phyloP scores from a whole-genome alignment of 2,888 invertebrate genomes.

The Merodon equestris region DNA sequence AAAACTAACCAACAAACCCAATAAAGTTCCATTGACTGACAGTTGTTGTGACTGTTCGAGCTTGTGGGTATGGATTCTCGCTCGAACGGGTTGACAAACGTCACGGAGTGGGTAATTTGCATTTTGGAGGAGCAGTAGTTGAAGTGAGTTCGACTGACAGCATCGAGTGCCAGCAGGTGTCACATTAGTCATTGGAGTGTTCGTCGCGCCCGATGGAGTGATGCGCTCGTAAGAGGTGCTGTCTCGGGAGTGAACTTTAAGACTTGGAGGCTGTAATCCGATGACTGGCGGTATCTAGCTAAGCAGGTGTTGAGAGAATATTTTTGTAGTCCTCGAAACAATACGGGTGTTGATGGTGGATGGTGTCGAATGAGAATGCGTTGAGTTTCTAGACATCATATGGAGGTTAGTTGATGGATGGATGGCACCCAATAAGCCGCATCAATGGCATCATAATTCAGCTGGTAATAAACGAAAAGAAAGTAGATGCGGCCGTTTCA shows the following conservation, averaged over 20 bases:
- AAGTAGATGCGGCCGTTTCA: too few relatives aligned
- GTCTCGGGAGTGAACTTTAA: constrained; percentile 56
- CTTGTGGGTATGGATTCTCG: constrained; percentile 3
- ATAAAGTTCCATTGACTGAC: constrained; percentile 65
- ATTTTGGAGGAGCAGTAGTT: constrained; percentile 43
- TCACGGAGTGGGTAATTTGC: constrained; percentile 57
- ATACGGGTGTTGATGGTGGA: too few relatives aligned
- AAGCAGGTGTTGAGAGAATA: too few relatives aligned
- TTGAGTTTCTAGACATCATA: too few relatives aligned
- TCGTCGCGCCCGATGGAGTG: constrained; percentile 3
- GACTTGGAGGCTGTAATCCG: constrained; percentile 49
- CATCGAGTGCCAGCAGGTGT: constrained; percentile 51
- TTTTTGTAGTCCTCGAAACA: too few relatives aligned
- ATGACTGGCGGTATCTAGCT: too few relatives aligned
- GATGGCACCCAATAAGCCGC: too few relatives aligned
- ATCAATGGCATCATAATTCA: too few relatives aligned
- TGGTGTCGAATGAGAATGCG: too few relatives aligned
- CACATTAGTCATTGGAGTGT: constrained; percentile 51
- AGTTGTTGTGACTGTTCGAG: constrained; percentile 51
- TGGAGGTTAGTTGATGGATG: too few relatives aligned
- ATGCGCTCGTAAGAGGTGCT: constrained; percentile 3
- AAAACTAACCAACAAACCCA: constrained; percentile 46
- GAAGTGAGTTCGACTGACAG: constrained; percentile 32
- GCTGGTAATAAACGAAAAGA: too few relatives aligned
- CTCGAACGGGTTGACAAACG: constrained; percentile 56